Evolutionary conservation across 2,797 vertebrate species (phyloP).

Genomic region (Leuciscus waleckii): DNA sequence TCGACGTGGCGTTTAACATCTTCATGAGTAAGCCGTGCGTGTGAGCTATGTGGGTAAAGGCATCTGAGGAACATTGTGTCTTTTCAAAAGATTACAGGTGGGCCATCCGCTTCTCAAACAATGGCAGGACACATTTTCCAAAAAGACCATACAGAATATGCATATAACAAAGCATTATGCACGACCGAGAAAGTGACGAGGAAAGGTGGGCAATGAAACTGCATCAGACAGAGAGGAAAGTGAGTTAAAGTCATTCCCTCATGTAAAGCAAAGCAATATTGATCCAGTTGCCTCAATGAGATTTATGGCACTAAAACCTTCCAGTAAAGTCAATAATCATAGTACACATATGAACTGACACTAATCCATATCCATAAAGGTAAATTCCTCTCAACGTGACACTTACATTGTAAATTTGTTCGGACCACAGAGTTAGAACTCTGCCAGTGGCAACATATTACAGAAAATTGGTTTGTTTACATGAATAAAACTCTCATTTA

Average conservation of each 20-base stretch:
- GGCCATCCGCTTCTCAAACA: neutral
- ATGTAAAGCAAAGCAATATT: slow-evolving; percentile 43
- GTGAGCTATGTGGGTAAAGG: slow-evolving; percentile 33
- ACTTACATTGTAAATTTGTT: slow-evolving; percentile 37
- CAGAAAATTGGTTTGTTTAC: neutral
- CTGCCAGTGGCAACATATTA: neutral
- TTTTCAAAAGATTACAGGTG: slow-evolving; percentile 43
- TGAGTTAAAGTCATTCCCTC: slow-evolving; percentile 45
- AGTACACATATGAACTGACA: slow-evolving; percentile 48
- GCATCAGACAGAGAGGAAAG: neutral
- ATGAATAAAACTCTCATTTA: neutral
- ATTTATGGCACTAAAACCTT: slow-evolving; percentile 44
- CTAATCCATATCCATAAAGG: slow-evolving; percentile 28
- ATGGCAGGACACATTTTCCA: slow-evolving; percentile 28
- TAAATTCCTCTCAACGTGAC: slow-evolving; percentile 37
- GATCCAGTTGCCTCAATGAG: slow-evolving; percentile 35
- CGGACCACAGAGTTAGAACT: slow-evolving; percentile 1
- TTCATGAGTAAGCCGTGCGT: slow-evolving; percentile 20
- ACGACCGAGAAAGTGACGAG: neutral
- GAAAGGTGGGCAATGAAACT: neutral
- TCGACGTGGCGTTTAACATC: slow-evolving; percentile 29
- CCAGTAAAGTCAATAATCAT: slow-evolving; percentile 42
- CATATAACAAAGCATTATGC: slow-evolving; percentile 29
- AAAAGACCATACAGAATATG: slow-evolving; percentile 6
- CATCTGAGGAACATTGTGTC: slow-evolving; percentile 23